A percentile compares a stretch with the other conserved stretches of the same genome.
These are phyloP conservation scores for Eupithecia insigniata DNA, from an alignment of 2,888 invertebrate species.

Conservation along the genomic window DNA sequence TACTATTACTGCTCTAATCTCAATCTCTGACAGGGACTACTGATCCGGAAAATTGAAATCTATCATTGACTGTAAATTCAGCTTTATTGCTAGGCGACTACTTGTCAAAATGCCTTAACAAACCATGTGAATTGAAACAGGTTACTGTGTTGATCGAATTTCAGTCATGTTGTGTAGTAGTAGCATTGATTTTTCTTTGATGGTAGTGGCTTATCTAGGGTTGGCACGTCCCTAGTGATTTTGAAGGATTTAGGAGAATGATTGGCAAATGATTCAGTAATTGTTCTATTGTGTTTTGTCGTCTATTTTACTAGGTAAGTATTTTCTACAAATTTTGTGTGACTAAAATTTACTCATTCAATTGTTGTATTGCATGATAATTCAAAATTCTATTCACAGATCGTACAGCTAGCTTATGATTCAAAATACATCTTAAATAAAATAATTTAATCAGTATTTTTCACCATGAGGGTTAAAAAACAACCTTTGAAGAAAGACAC, in stretches of 20 bases:
- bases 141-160: neutral
- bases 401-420: too few relatives aligned
- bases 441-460: too few relatives aligned
- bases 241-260: slow-evolving; percentile 64
- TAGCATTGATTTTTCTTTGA: slow-evolving; percentile 12
- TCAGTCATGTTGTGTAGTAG: neutral
- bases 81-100: slow-evolving; percentile 17
- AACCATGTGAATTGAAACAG: neutral
- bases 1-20: slow-evolving; percentile 25
- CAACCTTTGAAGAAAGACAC: neutral
- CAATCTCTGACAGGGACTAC: slow-evolving; percentile 62
- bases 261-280: slow-evolving; percentile 64
- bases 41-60: slow-evolving; percentile 80
- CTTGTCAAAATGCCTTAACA: slow-evolving; percentile 5
- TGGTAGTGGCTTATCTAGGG: slow-evolving; percentile 28
- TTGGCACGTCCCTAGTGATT: slow-evolving; percentile 66
- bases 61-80: slow-evolving; percentile 45
- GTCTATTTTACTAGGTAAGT: neutral
- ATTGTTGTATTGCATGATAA: too few relatives aligned
- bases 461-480: neutral
- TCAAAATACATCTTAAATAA: too few relatives aligned
- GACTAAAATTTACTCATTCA: too few relatives aligned
- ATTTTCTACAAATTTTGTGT: too few relatives aligned
- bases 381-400: too few relatives aligned
- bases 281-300: slow-evolving; percentile 23